Percentiles rank a stretch among this genome's conserved stretches.
Evolutionary conservation across 2,797 vertebrate species (phyloP).

Genomic region (Pipistrellus kuhlii): DNA sequence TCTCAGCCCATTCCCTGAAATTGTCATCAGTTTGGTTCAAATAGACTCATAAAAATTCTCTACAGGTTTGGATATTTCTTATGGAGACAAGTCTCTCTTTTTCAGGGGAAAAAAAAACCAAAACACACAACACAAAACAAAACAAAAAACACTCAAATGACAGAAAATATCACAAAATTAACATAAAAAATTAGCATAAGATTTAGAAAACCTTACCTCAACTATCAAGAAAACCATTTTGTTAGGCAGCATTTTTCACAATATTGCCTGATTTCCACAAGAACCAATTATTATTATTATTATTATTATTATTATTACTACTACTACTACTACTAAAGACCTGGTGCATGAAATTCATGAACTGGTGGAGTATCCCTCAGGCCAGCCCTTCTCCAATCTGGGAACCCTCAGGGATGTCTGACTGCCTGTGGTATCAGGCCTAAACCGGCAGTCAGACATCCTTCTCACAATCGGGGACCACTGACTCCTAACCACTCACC

Average conservation of each 20-base stretch:
- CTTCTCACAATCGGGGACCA: too few relatives aligned
- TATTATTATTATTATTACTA: background rate
- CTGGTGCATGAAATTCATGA: too few relatives aligned
- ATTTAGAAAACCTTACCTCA: background rate
- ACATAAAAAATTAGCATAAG: background rate
- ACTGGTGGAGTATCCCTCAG: too few relatives aligned
- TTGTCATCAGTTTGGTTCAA: background rate
- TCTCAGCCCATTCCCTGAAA: background rate
- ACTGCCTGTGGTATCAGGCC: too few relatives aligned
- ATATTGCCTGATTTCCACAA: background rate
- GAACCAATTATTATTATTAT: background rate
- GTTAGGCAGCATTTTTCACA: background rate
- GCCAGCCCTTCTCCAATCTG: too few relatives aligned
- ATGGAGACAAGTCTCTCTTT: background rate
- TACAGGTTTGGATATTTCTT: background rate
- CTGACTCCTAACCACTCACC: too few relatives aligned
- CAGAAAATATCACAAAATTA: slow-evolving; percentile 28
- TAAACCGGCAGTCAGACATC: too few relatives aligned
- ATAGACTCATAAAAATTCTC: background rate
- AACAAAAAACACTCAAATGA: background rate
- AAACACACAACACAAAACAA: too few relatives aligned
- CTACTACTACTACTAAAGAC: too few relatives aligned
- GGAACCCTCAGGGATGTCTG: too few relatives aligned
- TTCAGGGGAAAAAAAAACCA: background rate
- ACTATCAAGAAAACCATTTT: background rate